These are phyloP conservation scores for Pseudomugil gertrudae DNA, from an alignment of 2,797 vertebrate species.

Conservation along the genomic window DNA sequence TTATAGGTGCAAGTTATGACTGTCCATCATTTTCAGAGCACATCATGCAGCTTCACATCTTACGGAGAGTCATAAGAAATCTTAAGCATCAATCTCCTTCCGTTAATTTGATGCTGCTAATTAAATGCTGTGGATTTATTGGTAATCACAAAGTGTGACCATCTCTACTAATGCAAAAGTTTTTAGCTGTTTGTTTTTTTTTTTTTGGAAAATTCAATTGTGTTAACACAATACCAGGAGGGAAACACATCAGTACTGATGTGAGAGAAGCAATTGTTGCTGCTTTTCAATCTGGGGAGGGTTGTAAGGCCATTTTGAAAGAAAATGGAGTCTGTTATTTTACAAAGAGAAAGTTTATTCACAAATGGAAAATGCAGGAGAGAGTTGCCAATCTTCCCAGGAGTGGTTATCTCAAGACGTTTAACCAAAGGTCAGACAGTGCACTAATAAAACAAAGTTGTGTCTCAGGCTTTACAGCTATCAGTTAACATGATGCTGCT, in stretches of 20 bases:
- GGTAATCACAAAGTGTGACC: not conserved
- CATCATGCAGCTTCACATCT: not conserved
- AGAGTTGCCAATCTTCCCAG: too few relatives aligned
- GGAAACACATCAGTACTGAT: not conserved
- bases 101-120: not conserved
- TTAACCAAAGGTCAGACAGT: too few relatives aligned
- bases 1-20: not conserved
- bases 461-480: too few relatives aligned
- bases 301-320: not conserved
- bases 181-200: not conserved
- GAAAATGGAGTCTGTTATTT: not conserved
- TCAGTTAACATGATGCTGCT: too few relatives aligned
- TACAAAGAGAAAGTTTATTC: too few relatives aligned
- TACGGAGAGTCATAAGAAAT: not conserved
- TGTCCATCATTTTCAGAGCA: not conserved
- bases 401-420: too few relatives aligned
- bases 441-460: too few relatives aligned
- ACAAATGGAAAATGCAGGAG: too few relatives aligned
- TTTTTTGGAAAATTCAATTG: not conserved
- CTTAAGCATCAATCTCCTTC: not conserved
- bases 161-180: not conserved
- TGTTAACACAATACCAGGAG: not conserved
- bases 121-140: not conserved
- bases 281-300: not conserved
- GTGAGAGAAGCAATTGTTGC: not conserved